A percentile compares a stretch with the other conserved stretches of the same genome.
phyloP scores from a whole-genome alignment of 2,888 invertebrate genomes.

The Mythimna pallens region DNA sequence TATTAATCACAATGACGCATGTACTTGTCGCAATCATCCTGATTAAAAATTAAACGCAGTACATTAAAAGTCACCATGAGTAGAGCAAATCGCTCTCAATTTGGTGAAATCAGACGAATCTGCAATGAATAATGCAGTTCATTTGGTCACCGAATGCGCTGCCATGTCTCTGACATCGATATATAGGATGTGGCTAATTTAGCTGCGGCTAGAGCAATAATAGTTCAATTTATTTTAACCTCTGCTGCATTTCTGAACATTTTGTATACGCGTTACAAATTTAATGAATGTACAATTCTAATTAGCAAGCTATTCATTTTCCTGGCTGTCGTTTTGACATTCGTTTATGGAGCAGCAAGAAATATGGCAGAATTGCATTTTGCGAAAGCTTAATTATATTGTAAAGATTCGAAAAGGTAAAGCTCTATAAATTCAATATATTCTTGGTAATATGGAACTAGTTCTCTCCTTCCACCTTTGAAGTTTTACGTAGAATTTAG shows the following conservation, averaged over 20 bases:
- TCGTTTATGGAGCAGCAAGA: constrained; percentile 32
- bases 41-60: constrained; percentile 25
- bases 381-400: constrained; percentile 24
- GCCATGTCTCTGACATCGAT: constrained; percentile 68
- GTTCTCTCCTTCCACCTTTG: constrained; percentile 3
- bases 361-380: constrained; percentile 23
- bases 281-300: constrained; percentile 56
- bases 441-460: background rate
- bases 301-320: constrained; percentile 47
- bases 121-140: constrained; percentile 70
- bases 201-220: constrained; percentile 59
- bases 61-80: constrained; percentile 37
- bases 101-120: constrained; percentile 62
- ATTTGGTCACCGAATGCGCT: constrained; percentile 65
- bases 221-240: constrained; percentile 67
- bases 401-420: constrained; percentile 12
- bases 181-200: constrained; percentile 70
- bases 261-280: constrained; percentile 44
- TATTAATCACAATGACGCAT: constrained; percentile 3
- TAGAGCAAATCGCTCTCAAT: constrained; percentile 58
- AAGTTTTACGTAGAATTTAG: constrained; percentile 9
- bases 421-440: constrained; percentile 4
- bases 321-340: constrained; percentile 29
- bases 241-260: constrained; percentile 56
- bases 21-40: constrained; percentile 4